Base-by-base conservation (phyloP, 2,797 vertebrate species). In the Schizopygopsis malacanthus region DNA sequence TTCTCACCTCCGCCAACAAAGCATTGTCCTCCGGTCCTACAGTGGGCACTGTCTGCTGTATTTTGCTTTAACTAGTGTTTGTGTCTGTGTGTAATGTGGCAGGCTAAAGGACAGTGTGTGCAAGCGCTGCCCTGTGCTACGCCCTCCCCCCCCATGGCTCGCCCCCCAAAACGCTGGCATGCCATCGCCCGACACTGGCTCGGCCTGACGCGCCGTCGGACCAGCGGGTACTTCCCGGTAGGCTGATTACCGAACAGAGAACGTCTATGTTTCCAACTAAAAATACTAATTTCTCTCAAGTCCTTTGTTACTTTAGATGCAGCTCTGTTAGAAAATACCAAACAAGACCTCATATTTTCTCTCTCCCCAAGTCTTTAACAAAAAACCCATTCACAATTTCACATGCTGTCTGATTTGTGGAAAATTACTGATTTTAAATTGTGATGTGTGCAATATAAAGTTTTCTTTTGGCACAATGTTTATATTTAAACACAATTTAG, bases 111-210 rank as follows among this genome's bases (percentile, higher is more conserved):
- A 93, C 93, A 93, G 69, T 78, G 89, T 86, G 89, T 73, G 85
- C 91, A 91, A 50, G 85, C 90, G 85, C 89, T 90, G 73, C 85
- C 92, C 83, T 45, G 82, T 75, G 75, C 91, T 63, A 89, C 86
- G 86, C 85, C 90, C 89, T 91, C 88, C 88, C 93, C 91, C 82
- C 93, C 91, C 91, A 89, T 91, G 91, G 93, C 92, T 93, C 93
- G 91, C 89, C 93, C 91, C 80, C 90, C 87, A 87, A 94, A 95
- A 90, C 94, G 94, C 91, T 96, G 95, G 95, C 95, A 96, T 91
- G 92, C 93, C 91, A 92, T 96, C 89, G 95, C 94, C 81, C 94
- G 93, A 87, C 95, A 95, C 92, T 95, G 95, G 95, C 95, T 96
- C 85, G 94, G 93, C 90, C 92, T 94, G 93, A 94, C 95, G 88